Evolutionary conservation across 2,888 invertebrate species (phyloP), one percentile per base, ranked within the genome.

Genomic region (Selenia dentaria): DNA sequence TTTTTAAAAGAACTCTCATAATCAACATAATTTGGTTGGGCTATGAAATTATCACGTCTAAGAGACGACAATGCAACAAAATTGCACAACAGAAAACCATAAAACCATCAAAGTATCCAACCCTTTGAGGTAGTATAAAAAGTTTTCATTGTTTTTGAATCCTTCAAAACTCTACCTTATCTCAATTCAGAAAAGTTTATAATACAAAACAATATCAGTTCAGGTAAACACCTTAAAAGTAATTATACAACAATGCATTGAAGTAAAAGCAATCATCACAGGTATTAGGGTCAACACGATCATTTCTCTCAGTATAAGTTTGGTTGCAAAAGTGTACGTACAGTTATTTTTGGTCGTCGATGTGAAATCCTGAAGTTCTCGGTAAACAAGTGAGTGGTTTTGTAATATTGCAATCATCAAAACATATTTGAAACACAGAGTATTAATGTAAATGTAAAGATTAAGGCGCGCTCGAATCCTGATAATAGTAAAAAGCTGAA

Each of bases 41-140:
- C n/a, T n/a, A n/a, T n/a, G n/a, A n/a, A n/a, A n/a, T n/a, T n/a
- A n/a, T n/a, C n/a, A n/a, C n/a, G n/a, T n/a, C n/a, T n/a, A n/a
- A n/a, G n/a, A n/a, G n/a, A n/a, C n/a, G n/a, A n/a, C n/a, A n/a
- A n/a, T n/a, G n/a, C 2, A 22, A 22, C 2, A 80, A 86, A 86
- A 87, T 85, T 87, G 84, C 85, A 80, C 81, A 84, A 86, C 74
- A 71, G 72, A 70, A 47, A 70, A 71, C 80, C 85, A 87, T 89
- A 88, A 88, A 88, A 80, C 83, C 80, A 85, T 87, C 77, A 76
- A 62, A 59, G 72, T 70, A 74, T 80, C 61, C 79, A 88, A 87
- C 86, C 88, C 89, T 88, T 88, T 88, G 72, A 85, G 80, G 83
- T 83, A 80, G 61, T 79, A 85, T 87, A 86, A 84, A 16, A 86